These are phyloP conservation scores for Aplodontia rufa DNA, from an alignment of 2,113 vertebrate genomes.

Conservation along the genomic window DNA sequence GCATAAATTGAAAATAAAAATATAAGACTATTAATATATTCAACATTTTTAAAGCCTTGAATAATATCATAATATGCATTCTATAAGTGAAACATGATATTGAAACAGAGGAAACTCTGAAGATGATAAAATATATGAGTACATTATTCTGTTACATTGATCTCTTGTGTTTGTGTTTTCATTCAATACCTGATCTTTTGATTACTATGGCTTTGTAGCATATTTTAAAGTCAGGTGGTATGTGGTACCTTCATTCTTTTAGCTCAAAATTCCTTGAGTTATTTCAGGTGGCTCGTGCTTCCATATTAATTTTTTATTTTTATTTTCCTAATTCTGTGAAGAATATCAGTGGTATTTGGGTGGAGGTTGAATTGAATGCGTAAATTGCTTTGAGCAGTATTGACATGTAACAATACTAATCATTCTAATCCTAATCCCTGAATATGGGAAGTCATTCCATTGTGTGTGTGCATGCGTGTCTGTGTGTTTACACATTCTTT, in stretches of 20 bases:
- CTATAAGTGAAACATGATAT: background rate
- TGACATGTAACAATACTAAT: background rate
- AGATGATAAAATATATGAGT: background rate
- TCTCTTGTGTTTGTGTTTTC: background rate
- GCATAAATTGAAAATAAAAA: background rate
- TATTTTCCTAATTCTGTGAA: background rate
- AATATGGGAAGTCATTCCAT: background rate
- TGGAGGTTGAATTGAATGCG: background rate
- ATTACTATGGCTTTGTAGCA: background rate
- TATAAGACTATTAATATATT: background rate
- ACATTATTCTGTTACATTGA: background rate
- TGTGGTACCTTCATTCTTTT: background rate
- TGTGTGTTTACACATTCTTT: background rate
- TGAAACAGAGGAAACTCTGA: background rate
- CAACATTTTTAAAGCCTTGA: background rate
- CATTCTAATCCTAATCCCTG: background rate
- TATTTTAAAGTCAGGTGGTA: background rate
- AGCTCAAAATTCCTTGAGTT: background rate
- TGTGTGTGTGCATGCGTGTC: background rate
- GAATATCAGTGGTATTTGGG: too few species aligned
- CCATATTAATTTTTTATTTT: background rate
- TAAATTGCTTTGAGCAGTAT: background rate
- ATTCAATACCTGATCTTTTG: background rate
- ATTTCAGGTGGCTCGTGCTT: too few species aligned
- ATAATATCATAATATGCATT: background rate